Percentiles rank a stretch among this genome's conserved stretches.
Evolutionary conservation across 2,113 vertebrate genomes (phyloP).

Genomic region (Butorides virescens): DNA sequence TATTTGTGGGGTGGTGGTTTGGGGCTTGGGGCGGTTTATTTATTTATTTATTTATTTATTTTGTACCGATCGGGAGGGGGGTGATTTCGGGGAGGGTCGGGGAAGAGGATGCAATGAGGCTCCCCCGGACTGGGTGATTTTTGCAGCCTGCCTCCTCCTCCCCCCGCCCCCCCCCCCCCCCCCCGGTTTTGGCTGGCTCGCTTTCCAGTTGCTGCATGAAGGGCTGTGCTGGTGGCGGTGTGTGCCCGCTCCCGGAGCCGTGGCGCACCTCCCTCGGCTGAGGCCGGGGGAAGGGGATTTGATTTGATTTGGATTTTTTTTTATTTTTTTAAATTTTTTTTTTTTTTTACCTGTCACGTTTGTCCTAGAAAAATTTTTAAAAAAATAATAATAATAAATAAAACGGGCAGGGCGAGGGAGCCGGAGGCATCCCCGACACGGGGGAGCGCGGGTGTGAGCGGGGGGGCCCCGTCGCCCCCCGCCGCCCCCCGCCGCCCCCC

Average conservation of each 20-base stretch:
- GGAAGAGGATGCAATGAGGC: neutral
- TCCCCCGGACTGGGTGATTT: neutral
- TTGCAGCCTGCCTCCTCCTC: neutral
- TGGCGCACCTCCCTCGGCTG: neutral
- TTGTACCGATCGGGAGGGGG: neutral
- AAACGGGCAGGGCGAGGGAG: neutral
- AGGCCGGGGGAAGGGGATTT: neutral
- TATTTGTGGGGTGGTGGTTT: neutral
- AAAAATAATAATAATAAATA: neutral
- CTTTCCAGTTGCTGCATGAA: constrained; percentile 23
- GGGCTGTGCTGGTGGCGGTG: neutral
- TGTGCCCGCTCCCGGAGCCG: neutral
- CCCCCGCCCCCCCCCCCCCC: neutral
- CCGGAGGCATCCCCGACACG: neutral
- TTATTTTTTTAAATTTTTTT: neutral
- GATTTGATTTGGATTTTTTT: neutral
- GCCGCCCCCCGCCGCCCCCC: neutral
- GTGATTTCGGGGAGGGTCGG: neutral
- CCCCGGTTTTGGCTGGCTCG: neutral
- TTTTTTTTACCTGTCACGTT: neutral
- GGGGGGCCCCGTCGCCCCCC: too few relatives aligned
- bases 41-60: neutral
- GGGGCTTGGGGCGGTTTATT: neutral
- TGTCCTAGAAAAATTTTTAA: neutral
- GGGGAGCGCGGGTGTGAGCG: neutral